These are phyloP conservation scores for Planiliza haematocheilus DNA, from an alignment of 2,113 vertebrate genomes.

Conservation along the genomic window DNA sequence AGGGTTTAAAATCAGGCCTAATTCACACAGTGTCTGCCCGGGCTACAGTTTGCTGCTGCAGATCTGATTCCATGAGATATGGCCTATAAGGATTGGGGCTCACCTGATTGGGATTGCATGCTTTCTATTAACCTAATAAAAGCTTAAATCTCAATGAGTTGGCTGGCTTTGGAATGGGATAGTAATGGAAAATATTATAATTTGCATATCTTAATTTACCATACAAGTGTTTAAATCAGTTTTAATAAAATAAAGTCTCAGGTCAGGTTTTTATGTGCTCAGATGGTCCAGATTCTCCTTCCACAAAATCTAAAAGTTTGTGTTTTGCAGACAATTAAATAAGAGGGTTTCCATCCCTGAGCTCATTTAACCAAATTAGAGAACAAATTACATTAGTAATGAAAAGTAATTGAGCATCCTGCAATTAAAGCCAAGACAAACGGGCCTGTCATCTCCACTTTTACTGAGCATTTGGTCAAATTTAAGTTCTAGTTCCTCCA, in stretches of 20 bases:
- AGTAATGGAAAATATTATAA: neutral
- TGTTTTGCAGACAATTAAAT: slow-evolving; percentile 39
- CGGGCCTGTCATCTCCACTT: slow-evolving; percentile 46
- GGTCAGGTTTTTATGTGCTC: neutral
- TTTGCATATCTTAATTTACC: slow-evolving; percentile 1
- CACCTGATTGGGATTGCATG: neutral
- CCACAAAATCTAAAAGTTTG: slow-evolving; percentile 26
- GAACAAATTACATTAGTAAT: slow-evolving; percentile 65
- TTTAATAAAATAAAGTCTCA: neutral
- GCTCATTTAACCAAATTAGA: slow-evolving; percentile 56
- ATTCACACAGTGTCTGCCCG: neutral
- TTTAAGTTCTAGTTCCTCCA: slow-evolving; percentile 61
- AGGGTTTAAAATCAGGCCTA: slow-evolving; percentile 4
- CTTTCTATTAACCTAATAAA: neutral
- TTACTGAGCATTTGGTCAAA: slow-evolving; percentile 53
- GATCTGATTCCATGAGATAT: neutral
- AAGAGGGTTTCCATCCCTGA: slow-evolving; percentile 48
- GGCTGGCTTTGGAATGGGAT: neutral
- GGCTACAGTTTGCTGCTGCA: neutral
- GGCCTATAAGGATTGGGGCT: neutral
- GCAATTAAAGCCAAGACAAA: slow-evolving; percentile 74
- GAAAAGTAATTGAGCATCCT: slow-evolving; percentile 73
- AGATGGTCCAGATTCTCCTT: slow-evolving; percentile 6
- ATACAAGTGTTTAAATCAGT: neutral
- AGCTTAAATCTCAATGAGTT: too few relatives aligned